Conservation (phyloP, 2,888 invertebrate genomes). For the Buathra laborator region DNA sequence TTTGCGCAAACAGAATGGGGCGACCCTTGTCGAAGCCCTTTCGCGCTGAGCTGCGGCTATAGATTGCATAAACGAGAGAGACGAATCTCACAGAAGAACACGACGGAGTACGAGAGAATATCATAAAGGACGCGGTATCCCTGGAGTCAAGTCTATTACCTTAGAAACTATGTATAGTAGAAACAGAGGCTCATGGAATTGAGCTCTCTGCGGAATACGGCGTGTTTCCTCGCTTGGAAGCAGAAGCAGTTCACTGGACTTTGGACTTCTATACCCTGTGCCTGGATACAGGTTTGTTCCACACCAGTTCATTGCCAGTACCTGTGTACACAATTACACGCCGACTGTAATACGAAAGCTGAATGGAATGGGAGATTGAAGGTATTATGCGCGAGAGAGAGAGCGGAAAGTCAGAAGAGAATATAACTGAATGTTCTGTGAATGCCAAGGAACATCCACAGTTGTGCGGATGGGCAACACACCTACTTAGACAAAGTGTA, state of each 20-base stretch:
- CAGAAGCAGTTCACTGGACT: constrained; percentile 27
- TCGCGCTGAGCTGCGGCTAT: not conserved
- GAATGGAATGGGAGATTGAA: constrained; percentile 11
- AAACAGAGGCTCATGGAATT: constrained; percentile 55
- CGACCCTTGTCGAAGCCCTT: not conserved
- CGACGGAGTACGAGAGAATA: not conserved
- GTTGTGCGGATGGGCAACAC: too few relatives aligned
- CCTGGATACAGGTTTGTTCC: not conserved
- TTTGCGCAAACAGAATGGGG: too few relatives aligned
- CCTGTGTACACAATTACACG: constrained; percentile 22
- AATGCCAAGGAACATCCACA: not conserved
- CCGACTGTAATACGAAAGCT: not conserved
- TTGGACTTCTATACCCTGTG: constrained; percentile 4
- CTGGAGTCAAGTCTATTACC: constrained; percentile 78
- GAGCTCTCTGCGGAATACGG: constrained; percentile 8
- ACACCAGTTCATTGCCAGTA: not conserved
- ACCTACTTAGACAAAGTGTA: too few relatives aligned
- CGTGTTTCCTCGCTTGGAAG: constrained; percentile 3
- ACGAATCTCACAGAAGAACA: not conserved
- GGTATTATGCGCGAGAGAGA: not conserved
- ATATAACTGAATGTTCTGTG: not conserved
- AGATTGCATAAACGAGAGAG: not conserved
- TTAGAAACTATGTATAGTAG: constrained; percentile 76
- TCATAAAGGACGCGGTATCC: constrained; percentile 56
- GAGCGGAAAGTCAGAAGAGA: constrained; percentile 15